Conservation (phyloP, 2,113 vertebrate genomes). For the Rhinoderma darwinii region DNA sequence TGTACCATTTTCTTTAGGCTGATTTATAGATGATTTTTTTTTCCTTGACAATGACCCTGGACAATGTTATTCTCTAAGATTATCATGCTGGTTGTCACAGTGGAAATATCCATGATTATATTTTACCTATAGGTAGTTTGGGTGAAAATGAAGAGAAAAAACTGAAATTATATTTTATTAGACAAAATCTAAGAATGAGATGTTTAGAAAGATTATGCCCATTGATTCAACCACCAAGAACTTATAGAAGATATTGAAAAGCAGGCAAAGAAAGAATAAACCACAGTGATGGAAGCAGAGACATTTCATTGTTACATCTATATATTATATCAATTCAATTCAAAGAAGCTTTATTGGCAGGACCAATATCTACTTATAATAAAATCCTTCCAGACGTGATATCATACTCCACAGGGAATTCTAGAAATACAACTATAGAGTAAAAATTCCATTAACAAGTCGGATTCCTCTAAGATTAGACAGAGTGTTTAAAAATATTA, state of each 20-base stretch:
- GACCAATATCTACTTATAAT: too few species aligned
- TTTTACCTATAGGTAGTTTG: not conserved
- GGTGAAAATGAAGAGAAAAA: not conserved
- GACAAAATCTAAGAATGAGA: not conserved
- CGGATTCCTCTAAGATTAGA: too few species aligned
- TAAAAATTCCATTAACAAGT: too few species aligned
- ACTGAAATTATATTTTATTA: not conserved
- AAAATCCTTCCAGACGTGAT: too few species aligned
- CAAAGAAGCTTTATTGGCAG: too few species aligned
- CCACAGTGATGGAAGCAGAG: not conserved
- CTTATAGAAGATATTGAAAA: not conserved
- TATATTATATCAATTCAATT: too few species aligned
- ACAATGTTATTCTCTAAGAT: not conserved
- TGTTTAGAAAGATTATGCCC: not conserved
- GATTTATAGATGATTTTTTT: not conserved
- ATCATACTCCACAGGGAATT: too few species aligned
- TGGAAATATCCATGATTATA: not conserved
- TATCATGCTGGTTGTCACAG: not conserved
- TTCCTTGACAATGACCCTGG: not conserved
- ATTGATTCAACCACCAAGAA: too few species aligned
- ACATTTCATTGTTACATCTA: not conserved
- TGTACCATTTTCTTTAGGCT: not conserved
- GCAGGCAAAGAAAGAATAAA: not conserved
- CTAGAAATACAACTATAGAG: too few species aligned
- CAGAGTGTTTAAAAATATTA: too few species aligned